Evolutionary conservation across 2,888 invertebrate species (phyloP).

Genomic region (Zaprionus lineosus): DNA sequence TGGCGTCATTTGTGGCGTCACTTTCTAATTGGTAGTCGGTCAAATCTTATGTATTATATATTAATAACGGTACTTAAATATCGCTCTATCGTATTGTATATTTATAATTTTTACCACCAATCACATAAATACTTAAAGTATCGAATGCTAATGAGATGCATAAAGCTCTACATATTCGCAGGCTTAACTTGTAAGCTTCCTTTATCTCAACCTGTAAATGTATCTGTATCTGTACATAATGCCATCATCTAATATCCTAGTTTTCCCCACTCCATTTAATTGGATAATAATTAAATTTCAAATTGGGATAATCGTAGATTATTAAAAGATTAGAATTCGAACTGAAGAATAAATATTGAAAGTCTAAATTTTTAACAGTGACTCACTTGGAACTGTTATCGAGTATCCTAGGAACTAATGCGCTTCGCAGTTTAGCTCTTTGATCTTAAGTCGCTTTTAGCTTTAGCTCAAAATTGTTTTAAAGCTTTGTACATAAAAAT

Average conservation of each 20-base stretch:
- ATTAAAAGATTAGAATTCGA: no score
- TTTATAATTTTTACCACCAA: conserved; percentile 35
- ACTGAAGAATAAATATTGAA: no score
- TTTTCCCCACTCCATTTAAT: conserved; percentile 15
- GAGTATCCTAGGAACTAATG: no score
- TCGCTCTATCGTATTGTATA: conserved; percentile 20
- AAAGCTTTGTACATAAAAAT: conserved; percentile 58
- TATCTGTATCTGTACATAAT: conserved; percentile 40
- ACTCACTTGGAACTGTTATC: no score
- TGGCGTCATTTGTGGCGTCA: conserved; percentile 14
- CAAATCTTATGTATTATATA: conserved; percentile 28
- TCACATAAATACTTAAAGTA: conserved; percentile 37
- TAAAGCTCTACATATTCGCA: conserved; percentile 11
- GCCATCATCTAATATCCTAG: conserved; percentile 22
- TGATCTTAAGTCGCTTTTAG: no score
- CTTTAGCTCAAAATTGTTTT: conserved; percentile 77
- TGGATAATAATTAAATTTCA: no score
- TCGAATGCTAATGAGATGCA: conserved; percentile 76
- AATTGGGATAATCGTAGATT: no score
- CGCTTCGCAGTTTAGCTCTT: no score
- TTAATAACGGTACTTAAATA: conserved; percentile 34
- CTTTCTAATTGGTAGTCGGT: conserved; percentile 36
- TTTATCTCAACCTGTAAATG: no score
- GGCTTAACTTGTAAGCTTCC: conserved; percentile 34
- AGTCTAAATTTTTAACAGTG: no score